Base-by-base conservation (phyloP, 1,140 invertebrate species). In the Halictus rubicundus region DNA sequence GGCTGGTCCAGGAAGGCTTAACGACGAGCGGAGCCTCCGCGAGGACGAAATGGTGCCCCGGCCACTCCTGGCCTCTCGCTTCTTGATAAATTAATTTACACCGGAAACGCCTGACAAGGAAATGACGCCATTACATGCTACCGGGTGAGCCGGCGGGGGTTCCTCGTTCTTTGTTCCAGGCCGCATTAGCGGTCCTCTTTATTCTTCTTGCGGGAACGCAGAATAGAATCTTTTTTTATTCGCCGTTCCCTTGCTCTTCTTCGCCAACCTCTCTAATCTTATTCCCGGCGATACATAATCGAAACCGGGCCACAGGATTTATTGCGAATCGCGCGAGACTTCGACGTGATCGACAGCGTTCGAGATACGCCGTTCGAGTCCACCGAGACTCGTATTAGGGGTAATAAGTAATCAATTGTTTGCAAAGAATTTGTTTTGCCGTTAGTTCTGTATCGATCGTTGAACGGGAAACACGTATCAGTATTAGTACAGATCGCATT, bases 51-150 rank as follows among this genome's bases (percentile, higher is more conserved):
- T 71, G 52, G 49, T 75, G 59, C n/a, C 61, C 54, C 7, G 21
- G 19, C 19, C 52, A 21, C 52, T 7, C 52, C 57, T 78, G 68
- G 64, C 32, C 68, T 87, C 68, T 87, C 68, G 75, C 60, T 46
- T 27, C 25, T 78, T 91, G 90, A 91, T 91, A 91, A 91, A 91
- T 91, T 91, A 91, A 91, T 91, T 91, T 89, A 82, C 88, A 88
- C 90, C 87, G 89, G 90, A 91, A 91, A 89, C 83, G 75, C 57
- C 89, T 89, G 90, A 90, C 90, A 87, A 82, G 86, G 83, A 90
- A 91, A 90, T 89, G 84, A 87, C 89, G 89, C 87, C 82, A 86
- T 91, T 90, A 91, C 86, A 74, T 69, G 83, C 85, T 86, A 86
- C 85, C 84, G 84, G 78, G 68, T 74, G 60, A 74, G 68, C 68